phyloP scores from a whole-genome alignment of 2,888 invertebrate species.

The Nemoura dubitans region DNA sequence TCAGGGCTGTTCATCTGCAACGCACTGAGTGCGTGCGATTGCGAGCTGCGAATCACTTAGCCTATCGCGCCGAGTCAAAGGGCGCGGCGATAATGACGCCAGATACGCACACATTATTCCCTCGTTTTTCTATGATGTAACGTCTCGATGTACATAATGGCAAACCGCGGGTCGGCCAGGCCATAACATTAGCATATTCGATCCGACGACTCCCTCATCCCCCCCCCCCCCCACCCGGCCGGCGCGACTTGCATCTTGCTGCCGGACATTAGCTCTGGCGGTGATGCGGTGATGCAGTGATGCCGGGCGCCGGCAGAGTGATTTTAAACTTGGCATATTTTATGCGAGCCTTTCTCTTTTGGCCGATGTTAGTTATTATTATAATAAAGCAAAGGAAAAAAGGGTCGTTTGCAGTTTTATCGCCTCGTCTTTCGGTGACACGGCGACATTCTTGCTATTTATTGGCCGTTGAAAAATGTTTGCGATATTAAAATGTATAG shows the following conservation, averaged over 20 bases:
- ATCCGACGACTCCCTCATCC: too few species aligned
- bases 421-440: constrained; percentile 34
- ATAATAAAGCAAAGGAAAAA: constrained; percentile 16
- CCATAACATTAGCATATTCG: constrained; percentile 45
- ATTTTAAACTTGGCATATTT: constrained; percentile 35
- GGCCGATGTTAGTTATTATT: constrained; percentile 34
- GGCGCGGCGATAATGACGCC: constrained; percentile 32
- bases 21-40: background rate
- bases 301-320: constrained; percentile 9
- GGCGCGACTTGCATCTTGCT: background rate
- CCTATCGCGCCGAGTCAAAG: constrained; percentile 23
- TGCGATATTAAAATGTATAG: background rate
- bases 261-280: constrained; percentile 38
- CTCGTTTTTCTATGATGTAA: constrained; percentile 1
- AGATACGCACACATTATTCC: constrained; percentile 37
- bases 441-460: constrained; percentile 14
- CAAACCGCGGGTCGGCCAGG: constrained; percentile 23
- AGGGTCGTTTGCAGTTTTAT: constrained; percentile 10
- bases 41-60: constrained; percentile 34
- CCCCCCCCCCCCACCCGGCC: too few species aligned
- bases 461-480: constrained; percentile 26
- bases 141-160: background rate
- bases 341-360: constrained; percentile 20
- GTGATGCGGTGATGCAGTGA: too few species aligned
- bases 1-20: background rate